A percentile compares a stretch with the other conserved stretches of the same genome.
These are phyloP conservation scores for Myopa testacea DNA, from an alignment of 2,888 invertebrate species.

Conservation along the genomic window DNA sequence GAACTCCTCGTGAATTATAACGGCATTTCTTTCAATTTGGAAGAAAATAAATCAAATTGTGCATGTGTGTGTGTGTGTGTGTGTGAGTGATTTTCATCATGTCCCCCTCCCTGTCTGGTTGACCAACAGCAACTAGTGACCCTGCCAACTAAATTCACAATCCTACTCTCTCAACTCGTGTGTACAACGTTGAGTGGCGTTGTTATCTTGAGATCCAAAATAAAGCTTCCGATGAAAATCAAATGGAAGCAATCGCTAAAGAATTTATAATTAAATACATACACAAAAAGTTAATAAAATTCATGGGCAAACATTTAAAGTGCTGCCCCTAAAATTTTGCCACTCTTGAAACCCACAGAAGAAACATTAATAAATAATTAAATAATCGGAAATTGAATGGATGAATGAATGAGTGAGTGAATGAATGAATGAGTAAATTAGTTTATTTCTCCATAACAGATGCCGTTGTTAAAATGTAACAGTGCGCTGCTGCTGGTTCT, in stretches of 20 bases:
- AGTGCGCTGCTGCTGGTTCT: not conserved
- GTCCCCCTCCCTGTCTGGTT: not conserved
- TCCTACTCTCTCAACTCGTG: too few relatives aligned
- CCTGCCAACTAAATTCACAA: not conserved
- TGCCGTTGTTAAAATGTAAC: slow-evolving; percentile 9
- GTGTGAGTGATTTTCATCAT: too few relatives aligned
- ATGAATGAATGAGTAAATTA: not conserved
- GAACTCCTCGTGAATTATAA: not conserved
- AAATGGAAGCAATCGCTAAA: too few relatives aligned
- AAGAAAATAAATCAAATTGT: not conserved
- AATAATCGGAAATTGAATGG: not conserved
- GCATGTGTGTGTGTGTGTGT: too few relatives aligned
- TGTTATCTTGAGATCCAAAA: not conserved
- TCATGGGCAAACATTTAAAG: too few relatives aligned
- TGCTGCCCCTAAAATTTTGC: slow-evolving; percentile 16
- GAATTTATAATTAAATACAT: too few relatives aligned
- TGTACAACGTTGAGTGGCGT: not conserved
- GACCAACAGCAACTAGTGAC: not conserved
- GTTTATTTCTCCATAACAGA: slow-evolving; percentile 5
- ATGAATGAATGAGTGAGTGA: not conserved
- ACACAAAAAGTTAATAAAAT: too few relatives aligned
- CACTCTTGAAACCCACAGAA: not conserved
- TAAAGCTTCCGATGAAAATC: too few relatives aligned
- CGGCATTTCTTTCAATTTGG: not conserved
- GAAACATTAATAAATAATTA: too few relatives aligned